Conservation (phyloP, 2,797 vertebrate species). For the Neostethus bicornis region DNA sequence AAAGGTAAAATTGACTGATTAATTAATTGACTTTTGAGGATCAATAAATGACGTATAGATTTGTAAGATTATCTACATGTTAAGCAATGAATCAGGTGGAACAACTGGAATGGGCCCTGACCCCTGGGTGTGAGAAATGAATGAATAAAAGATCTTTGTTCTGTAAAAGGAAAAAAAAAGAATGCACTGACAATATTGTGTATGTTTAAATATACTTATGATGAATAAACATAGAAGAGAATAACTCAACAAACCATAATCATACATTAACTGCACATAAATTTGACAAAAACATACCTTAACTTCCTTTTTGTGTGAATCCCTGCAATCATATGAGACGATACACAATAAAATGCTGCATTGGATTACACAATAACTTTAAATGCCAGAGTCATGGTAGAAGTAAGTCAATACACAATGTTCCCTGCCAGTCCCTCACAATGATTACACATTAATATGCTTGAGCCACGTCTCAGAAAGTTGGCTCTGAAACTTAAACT, state of each 20-base stretch:
- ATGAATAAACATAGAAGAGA: not conserved
- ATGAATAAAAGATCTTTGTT: too few species aligned
- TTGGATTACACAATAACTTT: conserved; percentile 54
- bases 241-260: not conserved
- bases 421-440: conserved; percentile 7
- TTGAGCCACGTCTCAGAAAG: conserved; percentile 22
- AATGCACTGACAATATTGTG: too few species aligned
- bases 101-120: too few species aligned
- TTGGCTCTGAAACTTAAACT: conserved; percentile 42
- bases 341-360: conserved; percentile 13
- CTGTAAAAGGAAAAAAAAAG: too few species aligned
- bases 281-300: not conserved
- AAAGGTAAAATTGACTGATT: too few species aligned
- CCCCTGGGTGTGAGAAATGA: too few species aligned
- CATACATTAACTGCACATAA: conserved; percentile 1
- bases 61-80: too few species aligned
- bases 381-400: conserved; percentile 25
- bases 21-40: too few species aligned
- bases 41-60: too few species aligned
- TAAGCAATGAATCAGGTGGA: too few species aligned
- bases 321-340: not conserved
- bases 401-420: not conserved
- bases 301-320: not conserved
- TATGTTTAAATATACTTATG: not conserved
- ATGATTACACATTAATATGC: conserved; percentile 49